These are phyloP conservation scores for Carassius auratus DNA, from an alignment of 2,113 vertebrate species.

Conservation along the genomic window DNA sequence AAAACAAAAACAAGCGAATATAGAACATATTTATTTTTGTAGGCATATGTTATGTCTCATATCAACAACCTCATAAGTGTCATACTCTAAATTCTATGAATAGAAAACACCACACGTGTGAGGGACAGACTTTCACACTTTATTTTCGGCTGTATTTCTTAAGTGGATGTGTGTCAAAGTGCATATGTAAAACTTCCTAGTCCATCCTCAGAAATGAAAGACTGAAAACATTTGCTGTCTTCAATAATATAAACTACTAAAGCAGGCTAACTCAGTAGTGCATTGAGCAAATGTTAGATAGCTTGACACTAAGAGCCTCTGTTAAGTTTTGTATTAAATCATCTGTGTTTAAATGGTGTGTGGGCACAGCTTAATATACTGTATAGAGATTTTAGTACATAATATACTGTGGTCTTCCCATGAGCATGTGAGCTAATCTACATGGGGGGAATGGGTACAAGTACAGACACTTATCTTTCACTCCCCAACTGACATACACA, in stretches of 20 bases:
- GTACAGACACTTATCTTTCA: conserved; percentile 13
- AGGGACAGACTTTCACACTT: neutral
- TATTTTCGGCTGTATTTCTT: conserved; percentile 6
- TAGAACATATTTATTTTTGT: neutral
- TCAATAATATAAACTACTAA: neutral
- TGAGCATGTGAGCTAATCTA: conserved; percentile 13
- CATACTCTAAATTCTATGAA: conserved; percentile 1
- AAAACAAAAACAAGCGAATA: neutral
- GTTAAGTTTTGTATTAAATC: neutral
- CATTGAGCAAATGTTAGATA: neutral
- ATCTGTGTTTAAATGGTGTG: neutral
- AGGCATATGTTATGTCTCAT: neutral
- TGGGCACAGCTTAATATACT: neutral
- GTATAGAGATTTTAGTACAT: neutral
- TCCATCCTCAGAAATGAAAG: neutral
- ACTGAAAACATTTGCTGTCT: neutral
- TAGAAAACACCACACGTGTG: conserved; percentile 1
- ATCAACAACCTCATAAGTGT: neutral
- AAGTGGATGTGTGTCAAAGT: neutral
- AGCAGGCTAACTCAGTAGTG: neutral
- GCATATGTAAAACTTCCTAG: neutral
- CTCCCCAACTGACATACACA: conserved; percentile 37
- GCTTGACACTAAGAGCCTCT: neutral
- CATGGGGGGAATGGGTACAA: conserved; percentile 9
- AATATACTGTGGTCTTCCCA: neutral